Evolutionary conservation across 2,797 vertebrate species (phyloP).

Genomic region (Rhinichthys osculus): DNA sequence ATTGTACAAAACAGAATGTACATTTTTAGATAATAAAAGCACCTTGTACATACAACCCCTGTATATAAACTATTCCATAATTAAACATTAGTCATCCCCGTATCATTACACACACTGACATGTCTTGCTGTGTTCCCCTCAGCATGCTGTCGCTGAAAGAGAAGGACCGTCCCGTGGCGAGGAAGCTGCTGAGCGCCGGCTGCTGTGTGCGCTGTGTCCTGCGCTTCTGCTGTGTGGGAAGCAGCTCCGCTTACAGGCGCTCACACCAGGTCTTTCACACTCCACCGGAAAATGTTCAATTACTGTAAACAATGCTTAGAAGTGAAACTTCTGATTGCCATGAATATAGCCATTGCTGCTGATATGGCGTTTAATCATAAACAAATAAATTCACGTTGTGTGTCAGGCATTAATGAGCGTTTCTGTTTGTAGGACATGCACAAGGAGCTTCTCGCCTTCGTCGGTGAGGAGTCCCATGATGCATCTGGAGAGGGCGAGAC

Average conservation of each 20-base stretch:
- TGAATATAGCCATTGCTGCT: too few relatives aligned
- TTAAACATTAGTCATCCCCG: not conserved
- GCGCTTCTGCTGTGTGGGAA: slow-evolving; percentile 88
- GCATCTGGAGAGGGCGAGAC: slow-evolving; percentile 50
- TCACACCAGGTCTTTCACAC: slow-evolving; percentile 76
- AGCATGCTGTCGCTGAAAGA: slow-evolving; percentile 85
- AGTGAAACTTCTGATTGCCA: too few relatives aligned
- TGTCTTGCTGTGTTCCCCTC: not conserved
- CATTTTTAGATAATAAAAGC: not conserved
- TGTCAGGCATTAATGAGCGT: slow-evolving; percentile 58
- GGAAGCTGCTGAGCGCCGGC: slow-evolving; percentile 82
- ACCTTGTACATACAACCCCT: too few relatives aligned
- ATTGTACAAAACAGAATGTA: too few relatives aligned
- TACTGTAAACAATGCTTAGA: too few relatives aligned
- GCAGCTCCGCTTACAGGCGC: slow-evolving; percentile 82
- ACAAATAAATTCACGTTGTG: too few relatives aligned
- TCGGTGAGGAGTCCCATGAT: slow-evolving; percentile 47
- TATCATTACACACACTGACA: too few relatives aligned
- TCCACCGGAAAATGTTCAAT: too few relatives aligned
- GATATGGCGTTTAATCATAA: too few relatives aligned
- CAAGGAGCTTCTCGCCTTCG: slow-evolving; percentile 79
- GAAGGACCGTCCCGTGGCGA: slow-evolving; percentile 83
- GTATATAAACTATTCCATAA: not conserved
- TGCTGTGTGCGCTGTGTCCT: slow-evolving; percentile 92
- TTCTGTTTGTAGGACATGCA: slow-evolving; percentile 78